phyloP scores from a whole-genome alignment of 2,888 invertebrate species.

The Plemyria rubiginata region DNA sequence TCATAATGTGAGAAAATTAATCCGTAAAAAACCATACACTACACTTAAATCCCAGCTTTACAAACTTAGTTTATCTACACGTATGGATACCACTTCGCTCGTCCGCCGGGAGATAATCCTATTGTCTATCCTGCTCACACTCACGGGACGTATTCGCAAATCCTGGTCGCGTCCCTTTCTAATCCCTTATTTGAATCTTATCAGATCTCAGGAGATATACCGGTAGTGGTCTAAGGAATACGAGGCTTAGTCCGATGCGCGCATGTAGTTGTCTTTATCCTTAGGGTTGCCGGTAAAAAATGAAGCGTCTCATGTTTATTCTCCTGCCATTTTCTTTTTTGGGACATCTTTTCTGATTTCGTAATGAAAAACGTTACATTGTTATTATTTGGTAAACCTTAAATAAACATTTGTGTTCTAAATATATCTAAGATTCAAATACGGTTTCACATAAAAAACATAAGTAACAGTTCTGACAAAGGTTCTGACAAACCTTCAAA shows the following conservation, averaged over 20 bases:
- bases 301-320: background rate
- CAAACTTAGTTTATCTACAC: constrained; percentile 47
- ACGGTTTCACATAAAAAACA: too few species aligned
- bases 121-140: constrained; percentile 66
- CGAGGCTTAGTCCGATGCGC: constrained; percentile 52
- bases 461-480: too few species aligned
- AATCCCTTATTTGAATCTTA: constrained; percentile 86
- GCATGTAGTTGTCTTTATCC: constrained; percentile 69
- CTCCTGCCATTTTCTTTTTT: background rate
- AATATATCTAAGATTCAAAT: too few species aligned
- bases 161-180: constrained; percentile 76
- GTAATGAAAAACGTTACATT: too few species aligned
- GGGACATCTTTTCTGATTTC: too few species aligned
- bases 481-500: too few species aligned
- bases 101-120: constrained; percentile 81
- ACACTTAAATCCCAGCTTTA: constrained; percentile 54
- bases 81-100: constrained; percentile 68
- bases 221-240: constrained; percentile 68
- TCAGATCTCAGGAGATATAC: constrained; percentile 84
- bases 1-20: constrained; percentile 4
- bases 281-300: constrained; percentile 60
- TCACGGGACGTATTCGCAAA: constrained; percentile 66
- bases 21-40: constrained; percentile 32
- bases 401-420: too few species aligned
- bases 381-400: too few species aligned